A percentile compares a stretch with the other conserved stretches of the same genome.
Conservation (phyloP, 2,888 invertebrate genomes). For the Malthinus seriepunctatus region DNA sequence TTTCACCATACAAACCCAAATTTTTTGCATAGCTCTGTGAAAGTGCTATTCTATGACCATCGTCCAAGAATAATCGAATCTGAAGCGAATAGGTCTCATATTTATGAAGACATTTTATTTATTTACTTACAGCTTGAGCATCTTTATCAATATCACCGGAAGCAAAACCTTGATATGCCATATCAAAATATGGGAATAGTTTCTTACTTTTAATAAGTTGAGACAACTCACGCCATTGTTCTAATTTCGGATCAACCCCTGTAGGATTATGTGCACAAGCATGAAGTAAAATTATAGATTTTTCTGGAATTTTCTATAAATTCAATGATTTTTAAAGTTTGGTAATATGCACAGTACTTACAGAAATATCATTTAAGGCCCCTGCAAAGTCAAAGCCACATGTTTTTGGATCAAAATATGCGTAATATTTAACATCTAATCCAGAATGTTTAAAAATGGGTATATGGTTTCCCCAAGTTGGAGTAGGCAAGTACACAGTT, state of each 20-base stretch:
- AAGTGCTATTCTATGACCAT: conserved; percentile 84
- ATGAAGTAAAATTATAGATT: conserved; percentile 87
- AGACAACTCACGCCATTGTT: conserved; percentile 91
- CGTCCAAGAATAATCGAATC: conserved; percentile 81
- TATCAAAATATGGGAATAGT: conserved; percentile 92
- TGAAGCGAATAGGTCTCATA: conserved; percentile 19
- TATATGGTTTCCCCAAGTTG: conserved; percentile 98
- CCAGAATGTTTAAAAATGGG: conserved; percentile 91
- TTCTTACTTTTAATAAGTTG: conserved; percentile 77
- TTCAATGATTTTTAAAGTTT: too few species aligned
- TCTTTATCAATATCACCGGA: conserved; percentile 86
- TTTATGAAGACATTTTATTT: background rate
- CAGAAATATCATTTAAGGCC: conserved; percentile 83
- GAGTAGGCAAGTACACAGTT: conserved; percentile 85
- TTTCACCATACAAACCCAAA: conserved; percentile 92
- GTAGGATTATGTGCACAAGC: conserved; percentile 99
- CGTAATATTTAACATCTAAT: conserved; percentile 84
- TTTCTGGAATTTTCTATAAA: conserved; percentile 85
- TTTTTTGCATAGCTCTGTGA: conserved; percentile 98
- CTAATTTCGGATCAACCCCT: conserved; percentile 85
- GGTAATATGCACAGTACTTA: conserved; percentile 53
- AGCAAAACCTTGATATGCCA: conserved; percentile 98
- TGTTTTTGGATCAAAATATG: conserved; percentile 91
- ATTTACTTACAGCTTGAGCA: conserved; percentile 70
- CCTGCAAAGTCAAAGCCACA: conserved; percentile 93